Evolutionary conservation across 2,797 vertebrate genomes (phyloP).

Genomic region (Fratercula arctica): DNA sequence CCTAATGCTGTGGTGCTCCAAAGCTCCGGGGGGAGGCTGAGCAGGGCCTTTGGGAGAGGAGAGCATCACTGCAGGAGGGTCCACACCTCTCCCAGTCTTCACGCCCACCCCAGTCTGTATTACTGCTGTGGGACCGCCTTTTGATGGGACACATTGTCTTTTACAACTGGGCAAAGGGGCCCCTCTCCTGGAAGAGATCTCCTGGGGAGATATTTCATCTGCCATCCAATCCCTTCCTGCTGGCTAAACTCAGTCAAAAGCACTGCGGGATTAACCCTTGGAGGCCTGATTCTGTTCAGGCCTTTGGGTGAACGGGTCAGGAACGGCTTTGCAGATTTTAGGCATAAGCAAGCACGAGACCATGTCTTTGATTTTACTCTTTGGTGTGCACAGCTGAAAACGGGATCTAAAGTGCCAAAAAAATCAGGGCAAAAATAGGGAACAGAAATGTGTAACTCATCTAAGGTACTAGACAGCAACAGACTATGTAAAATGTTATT

Average conservation of each 20-base stretch:
- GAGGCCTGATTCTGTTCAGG: neutral
- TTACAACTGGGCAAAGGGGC: neutral
- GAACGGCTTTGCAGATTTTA: neutral
- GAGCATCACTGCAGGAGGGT: neutral
- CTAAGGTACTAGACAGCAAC: slow-evolving; percentile 59
- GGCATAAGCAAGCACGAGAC: neutral
- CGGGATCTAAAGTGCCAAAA: neutral
- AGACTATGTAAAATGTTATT: slow-evolving; percentile 69
- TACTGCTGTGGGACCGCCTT: neutral
- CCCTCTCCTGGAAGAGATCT: slow-evolving; percentile 15
- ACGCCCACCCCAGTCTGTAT: fast-evolving
- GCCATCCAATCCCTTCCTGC: slow-evolving; percentile 12
- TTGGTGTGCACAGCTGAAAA: neutral
- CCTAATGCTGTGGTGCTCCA: neutral
- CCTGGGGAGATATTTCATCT: slow-evolving; percentile 5
- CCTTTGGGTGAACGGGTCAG: neutral
- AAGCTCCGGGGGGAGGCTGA: neutral
- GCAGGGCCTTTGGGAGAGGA: neutral
- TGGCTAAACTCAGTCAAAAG: neutral
- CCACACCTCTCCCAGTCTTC: neutral
- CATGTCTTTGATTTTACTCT: neutral
- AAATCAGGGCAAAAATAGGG: slow-evolving; percentile 21
- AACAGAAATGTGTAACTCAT: slow-evolving; percentile 63
- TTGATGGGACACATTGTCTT: neutral
- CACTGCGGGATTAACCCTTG: slow-evolving; percentile 19